phyloP scores from a whole-genome alignment of 2,888 invertebrate genomes.

The Sabatieria punctata region DNA sequence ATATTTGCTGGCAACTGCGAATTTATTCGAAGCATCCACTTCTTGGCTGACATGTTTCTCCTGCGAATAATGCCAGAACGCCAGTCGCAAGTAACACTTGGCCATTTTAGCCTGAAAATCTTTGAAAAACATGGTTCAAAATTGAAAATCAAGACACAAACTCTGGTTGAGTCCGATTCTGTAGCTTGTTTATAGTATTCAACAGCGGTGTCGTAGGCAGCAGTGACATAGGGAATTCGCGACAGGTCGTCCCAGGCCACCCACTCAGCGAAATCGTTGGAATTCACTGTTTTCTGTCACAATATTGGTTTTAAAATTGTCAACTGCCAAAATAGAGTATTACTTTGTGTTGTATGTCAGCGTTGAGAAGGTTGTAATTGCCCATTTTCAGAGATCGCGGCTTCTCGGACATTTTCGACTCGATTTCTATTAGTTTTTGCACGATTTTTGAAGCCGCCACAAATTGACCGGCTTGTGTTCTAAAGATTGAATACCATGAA shows the following conservation, averaged over 20 bases:
- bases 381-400: not conserved
- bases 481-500: not conserved
- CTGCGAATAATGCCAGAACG: conserved; percentile 2
- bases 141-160: not conserved
- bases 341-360: not conserved
- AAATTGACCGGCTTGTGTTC: not conserved
- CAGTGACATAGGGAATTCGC: not conserved
- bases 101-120: not conserved
- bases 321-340: not conserved
- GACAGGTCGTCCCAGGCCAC: not conserved
- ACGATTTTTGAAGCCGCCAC: not conserved
- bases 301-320: not conserved
- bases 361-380: not conserved
- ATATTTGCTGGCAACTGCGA: no score
- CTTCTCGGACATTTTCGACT: not conserved
- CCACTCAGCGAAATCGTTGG: not conserved
- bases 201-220: not conserved
- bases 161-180: not conserved
- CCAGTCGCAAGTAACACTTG: not conserved
- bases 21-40: no score
- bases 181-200: not conserved
- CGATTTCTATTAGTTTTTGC: not conserved
- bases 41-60: no score
- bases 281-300: not conserved
- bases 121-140: not conserved